phyloP scores from a whole-genome alignment of 2,113 vertebrate species.

The Psettodes erumei region DNA sequence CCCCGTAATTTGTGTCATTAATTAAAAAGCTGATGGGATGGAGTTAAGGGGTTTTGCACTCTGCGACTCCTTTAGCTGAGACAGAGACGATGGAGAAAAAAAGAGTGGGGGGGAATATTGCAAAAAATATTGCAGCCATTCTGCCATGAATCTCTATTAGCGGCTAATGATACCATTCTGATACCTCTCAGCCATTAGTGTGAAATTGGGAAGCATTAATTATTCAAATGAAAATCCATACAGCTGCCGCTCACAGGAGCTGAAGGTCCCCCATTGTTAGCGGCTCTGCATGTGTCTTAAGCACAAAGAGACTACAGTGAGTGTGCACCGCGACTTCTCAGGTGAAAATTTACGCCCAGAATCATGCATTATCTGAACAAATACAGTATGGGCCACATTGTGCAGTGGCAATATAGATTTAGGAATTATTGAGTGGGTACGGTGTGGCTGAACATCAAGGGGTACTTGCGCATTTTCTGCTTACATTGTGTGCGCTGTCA shows the following conservation, averaged over 20 bases:
- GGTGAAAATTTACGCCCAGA: constrained; percentile 37
- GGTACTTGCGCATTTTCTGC: background rate
- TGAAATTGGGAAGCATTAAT: constrained; percentile 82
- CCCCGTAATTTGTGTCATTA: constrained; percentile 81
- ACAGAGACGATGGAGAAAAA: background rate
- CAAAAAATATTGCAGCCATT: constrained; percentile 71
- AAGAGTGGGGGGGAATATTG: constrained; percentile 4
- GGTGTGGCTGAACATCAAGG: background rate
- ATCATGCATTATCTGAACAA: constrained; percentile 30
- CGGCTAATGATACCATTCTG: constrained; percentile 80
- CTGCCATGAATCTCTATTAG: constrained; percentile 84
- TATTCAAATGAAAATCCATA: constrained; percentile 82
- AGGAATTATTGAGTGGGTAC: too few relatives aligned
- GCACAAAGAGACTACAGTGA: constrained; percentile 14
- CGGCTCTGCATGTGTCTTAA: constrained; percentile 24
- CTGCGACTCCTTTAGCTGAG: constrained; percentile 50
- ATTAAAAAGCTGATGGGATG: constrained; percentile 78
- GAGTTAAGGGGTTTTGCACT: constrained; percentile 68
- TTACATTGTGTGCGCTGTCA: background rate
- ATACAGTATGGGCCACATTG: constrained; percentile 14
- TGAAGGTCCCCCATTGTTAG: constrained; percentile 50
- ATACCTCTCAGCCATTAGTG: constrained; percentile 80
- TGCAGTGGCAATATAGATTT: constrained; percentile 12
- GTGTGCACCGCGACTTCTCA: constrained; percentile 21
- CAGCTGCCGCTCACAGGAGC: constrained; percentile 60